Conservation (phyloP, 2,797 vertebrate species). For the Ctenopoma kingsleyae region DNA sequence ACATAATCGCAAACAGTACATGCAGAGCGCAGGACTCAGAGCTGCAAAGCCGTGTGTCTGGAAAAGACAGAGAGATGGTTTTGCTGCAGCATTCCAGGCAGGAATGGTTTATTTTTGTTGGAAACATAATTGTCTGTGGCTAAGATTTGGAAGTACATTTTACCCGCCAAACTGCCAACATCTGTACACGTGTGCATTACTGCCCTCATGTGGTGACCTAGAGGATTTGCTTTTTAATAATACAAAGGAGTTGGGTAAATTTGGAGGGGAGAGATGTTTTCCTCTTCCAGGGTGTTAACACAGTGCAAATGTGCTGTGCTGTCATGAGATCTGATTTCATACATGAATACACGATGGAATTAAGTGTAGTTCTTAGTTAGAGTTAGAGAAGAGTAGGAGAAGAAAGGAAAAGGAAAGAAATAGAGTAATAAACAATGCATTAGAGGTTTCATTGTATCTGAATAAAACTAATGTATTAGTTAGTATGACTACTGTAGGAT, state of each 20-base stretch:
- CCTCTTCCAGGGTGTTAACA: constrained; percentile 43
- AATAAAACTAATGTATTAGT: not conserved
- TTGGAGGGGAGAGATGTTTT: constrained; percentile 39
- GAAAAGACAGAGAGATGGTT: constrained; percentile 75
- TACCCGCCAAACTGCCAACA: constrained; percentile 68
- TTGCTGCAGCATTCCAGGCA: constrained; percentile 80
- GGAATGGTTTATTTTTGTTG: constrained; percentile 84
- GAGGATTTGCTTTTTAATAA: constrained; percentile 34
- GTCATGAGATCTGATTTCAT: constrained; percentile 50
- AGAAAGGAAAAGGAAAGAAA: not conserved
- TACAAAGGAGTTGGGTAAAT: constrained; percentile 27
- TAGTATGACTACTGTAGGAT: not conserved
- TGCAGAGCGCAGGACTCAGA: constrained; percentile 32
- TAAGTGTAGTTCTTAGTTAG: constrained; percentile 24
- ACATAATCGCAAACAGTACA: constrained; percentile 64
- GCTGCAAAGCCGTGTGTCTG: constrained; percentile 51
- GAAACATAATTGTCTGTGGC: constrained; percentile 86
- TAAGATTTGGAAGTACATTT: constrained; percentile 76
- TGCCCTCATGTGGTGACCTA: constrained; percentile 77
- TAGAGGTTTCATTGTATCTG: not conserved
- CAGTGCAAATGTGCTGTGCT: constrained; percentile 45
- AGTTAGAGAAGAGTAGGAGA: too few species aligned
- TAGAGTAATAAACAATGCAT: not conserved
- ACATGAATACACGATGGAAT: constrained; percentile 17
- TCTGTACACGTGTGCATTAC: constrained; percentile 39